Base-by-base conservation (phyloP, 37 sponge, comb jelly and placozoan genomes). In the Beroe forskalii region DNA sequence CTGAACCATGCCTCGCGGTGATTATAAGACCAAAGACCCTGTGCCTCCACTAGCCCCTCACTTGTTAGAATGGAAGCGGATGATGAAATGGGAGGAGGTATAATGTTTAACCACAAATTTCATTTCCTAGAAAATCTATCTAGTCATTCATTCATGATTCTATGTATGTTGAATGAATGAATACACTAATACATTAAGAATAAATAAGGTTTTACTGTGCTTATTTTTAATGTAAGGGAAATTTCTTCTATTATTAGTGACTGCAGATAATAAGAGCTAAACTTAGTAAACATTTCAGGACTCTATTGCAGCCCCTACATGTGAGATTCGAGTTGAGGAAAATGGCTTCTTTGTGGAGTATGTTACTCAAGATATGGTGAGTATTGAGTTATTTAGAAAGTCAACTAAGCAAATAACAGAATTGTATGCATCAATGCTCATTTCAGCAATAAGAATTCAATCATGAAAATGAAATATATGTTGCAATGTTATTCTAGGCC, bases 31-130 rank as follows among this genome's bases (percentile, higher is more conserved):
- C 4, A 63, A 63, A 30, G 25, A 28, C 24, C 66, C 66, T 23
- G 66, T 63, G 3, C 66, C 66, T 6, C 28, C 25, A 3, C 20
- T 63, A 24, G 2, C 20, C 28, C 66, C 66, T 3, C 66, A 63
- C 66, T 19, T 63, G 25, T 30, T 63, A 63, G 28, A 63, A 63
- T 63, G 66, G 66, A 63, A 63, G 66, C 66, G 66, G n/a, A 63
- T 63, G 66, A 63, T 63, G 66, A 63, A 63, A 30, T 63, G 66
- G 66, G 66, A 63, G 20, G 66, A 63, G 66, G 66, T 63, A 55
- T n/a, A n/a, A n/a, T n/a, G n/a, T n/a, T n/a, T n/a, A n/a, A n/a
- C n/a, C n/a, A n/a, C n/a, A n/a, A n/a, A n/a, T n/a, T n/a, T n/a
- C n/a, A n/a, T n/a, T n/a, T n/a, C n/a, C n/a, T n/a, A n/a, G n/a